phyloP scores from a whole-genome alignment of 2,113 vertebrate genomes.

The Grammomys dolichurus region DNA sequence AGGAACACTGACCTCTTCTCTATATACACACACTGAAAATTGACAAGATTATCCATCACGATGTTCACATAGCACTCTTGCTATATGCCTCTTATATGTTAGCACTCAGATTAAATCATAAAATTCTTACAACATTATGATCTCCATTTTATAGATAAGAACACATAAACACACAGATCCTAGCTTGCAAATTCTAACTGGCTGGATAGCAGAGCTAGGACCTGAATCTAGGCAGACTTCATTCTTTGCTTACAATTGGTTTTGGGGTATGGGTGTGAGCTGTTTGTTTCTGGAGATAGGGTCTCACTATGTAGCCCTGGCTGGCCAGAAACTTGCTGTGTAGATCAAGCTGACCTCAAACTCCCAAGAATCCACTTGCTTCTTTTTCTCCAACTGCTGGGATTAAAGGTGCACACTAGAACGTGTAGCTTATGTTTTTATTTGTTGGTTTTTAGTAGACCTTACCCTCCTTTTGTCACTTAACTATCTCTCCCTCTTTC shows the following conservation, averaged over 20 bases:
- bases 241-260: constrained; percentile 11
- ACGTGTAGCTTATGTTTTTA: neutral
- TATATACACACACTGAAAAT: neutral
- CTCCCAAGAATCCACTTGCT: neutral
- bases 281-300: neutral
- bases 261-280: neutral
- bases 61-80: constrained; percentile 16
- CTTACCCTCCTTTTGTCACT: neutral
- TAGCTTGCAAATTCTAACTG: constrained; percentile 45
- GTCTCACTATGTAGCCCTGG: neutral
- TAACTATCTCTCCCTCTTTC: neutral
- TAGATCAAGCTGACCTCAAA: neutral
- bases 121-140: constrained; percentile 25
- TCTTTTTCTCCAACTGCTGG: neutral
- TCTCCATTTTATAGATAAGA: constrained; percentile 32
- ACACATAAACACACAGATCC: constrained; percentile 22
- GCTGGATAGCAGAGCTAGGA: constrained; percentile 11
- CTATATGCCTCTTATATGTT: neutral
- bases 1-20: neutral
- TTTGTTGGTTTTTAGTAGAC: neutral
- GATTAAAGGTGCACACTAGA: neutral
- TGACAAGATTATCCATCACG: neutral
- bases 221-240: constrained; percentile 47
- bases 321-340: neutral
- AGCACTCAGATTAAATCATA: constrained; percentile 41